Base-by-base conservation (phyloP, 2,888 invertebrate genomes). In the Galerucella calmariensis region DNA sequence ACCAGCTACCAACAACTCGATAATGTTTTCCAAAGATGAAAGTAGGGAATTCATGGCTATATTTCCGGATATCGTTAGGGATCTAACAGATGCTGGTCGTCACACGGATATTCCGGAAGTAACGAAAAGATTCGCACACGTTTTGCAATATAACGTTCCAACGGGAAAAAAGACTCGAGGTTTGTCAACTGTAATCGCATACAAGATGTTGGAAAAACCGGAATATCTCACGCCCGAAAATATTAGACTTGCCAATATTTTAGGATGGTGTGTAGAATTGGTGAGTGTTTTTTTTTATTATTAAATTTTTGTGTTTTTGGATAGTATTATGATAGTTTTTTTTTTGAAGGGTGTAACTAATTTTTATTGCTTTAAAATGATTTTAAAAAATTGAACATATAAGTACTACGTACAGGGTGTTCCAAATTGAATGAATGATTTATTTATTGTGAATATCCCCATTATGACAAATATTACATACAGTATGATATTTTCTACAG, bases 201-300 rank as follows among this genome's bases (percentile, higher is more conserved):
- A 94, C 86, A 94, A 93, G 84, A 91, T 92, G 88, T 85, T 96
- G 76, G 92, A 92, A 80, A 89, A 90, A 72, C 89, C 90, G 1
- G 89, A 92, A n/a, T 89, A 92, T 74, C 87, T 94, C 4, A 94
- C 94, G 0, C 92, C 94, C 0, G 95, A 95, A 79, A 95, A 94
- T 82, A 87, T 97, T 56, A 91, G 92, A 80, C 87, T 93, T 75
- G 95, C 96, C 0, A 93, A 95, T 80, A 92, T 97, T 81, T 90
- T 98, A 86, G 98, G 97, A 77, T 98, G 98, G 97, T 97, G 97
- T 85, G 92, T 95, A 5, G 98, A 98, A 92, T 91, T 97, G 93
- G 97, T 98, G 87, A 90, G 91, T 88, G 20, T 16, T 35, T 0
- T 35, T 53, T n/a, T n/a, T n/a, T n/a, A n/a, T 71, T 12, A n/a